phyloP scores from a whole-genome alignment of 2,797 vertebrate genomes.

The Notoglanidium macrostoma region DNA sequence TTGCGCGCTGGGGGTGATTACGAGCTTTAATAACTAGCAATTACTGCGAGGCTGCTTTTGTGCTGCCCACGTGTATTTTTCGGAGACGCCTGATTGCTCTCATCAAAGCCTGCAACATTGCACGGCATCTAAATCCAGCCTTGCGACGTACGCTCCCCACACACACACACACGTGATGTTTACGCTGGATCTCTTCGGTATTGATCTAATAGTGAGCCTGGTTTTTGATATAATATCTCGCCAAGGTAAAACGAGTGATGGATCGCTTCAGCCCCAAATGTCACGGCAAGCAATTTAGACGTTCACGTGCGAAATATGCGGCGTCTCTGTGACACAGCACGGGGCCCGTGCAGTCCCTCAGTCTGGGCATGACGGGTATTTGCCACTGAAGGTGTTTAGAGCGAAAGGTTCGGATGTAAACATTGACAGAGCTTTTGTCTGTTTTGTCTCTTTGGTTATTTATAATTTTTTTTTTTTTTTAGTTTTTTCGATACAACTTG shows the following conservation, averaged over 20 bases:
- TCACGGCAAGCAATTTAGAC: conserved; percentile 43
- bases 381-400: background rate
- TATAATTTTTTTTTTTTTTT: background rate
- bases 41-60: conserved; percentile 56
- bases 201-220: conserved; percentile 29
- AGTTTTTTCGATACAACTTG: background rate
- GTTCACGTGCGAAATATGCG: background rate
- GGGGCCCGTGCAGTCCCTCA: background rate
- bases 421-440: background rate
- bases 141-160: background rate
- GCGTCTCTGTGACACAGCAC: background rate
- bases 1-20: conserved; percentile 59
- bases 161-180: conserved; percentile 13
- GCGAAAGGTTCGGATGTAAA: background rate
- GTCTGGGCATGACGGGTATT: background rate
- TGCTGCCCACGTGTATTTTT: conserved; percentile 59
- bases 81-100: conserved; percentile 55
- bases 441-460: background rate
- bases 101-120: conserved; percentile 47
- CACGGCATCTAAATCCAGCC: conserved; percentile 28
- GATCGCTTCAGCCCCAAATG: conserved; percentile 39
- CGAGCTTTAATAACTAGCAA: conserved; percentile 64
- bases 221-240: conserved; percentile 8
- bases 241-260: conserved; percentile 28
- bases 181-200: conserved; percentile 25